A percentile compares a stretch with the other conserved stretches of the same genome.
phyloP scores from a whole-genome alignment of 2,888 invertebrate species.

The Calliphora vomitoria region DNA sequence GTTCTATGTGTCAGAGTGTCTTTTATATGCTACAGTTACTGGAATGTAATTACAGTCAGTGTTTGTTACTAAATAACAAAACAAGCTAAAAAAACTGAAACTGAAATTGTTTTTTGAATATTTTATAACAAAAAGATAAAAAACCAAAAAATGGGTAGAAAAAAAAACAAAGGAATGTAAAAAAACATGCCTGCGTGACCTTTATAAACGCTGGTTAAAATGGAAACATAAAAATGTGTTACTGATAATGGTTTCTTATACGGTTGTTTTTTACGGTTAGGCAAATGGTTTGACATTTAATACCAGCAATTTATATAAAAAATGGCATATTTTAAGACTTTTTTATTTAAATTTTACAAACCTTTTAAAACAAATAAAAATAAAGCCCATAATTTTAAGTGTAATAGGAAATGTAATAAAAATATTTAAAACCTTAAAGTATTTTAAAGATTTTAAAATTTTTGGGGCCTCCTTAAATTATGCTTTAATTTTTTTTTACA shows the following conservation, averaged over 20 bases:
- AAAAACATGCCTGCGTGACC: constrained; percentile 1
- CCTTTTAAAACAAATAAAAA: background rate
- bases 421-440: background rate
- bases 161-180: no score
- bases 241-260: background rate
- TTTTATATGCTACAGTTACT: background rate
- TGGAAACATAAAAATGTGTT: background rate
- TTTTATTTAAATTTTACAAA: background rate
- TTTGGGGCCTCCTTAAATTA: background rate
- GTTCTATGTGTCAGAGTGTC: background rate
- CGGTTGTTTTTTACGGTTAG: background rate
- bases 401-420: background rate
- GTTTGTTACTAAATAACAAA: constrained; percentile 7
- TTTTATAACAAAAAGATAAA: constrained; percentile 2
- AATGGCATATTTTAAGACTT: background rate
- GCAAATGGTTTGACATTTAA: constrained; percentile 6
- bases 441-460: background rate
- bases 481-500: background rate
- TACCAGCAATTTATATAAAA: constrained; percentile 7
- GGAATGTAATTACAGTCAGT: constrained; percentile 6
- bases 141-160: no score
- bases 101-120: constrained; percentile 7
- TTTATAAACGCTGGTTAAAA: background rate
- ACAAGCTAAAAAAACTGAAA: background rate
- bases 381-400: background rate